These are phyloP conservation scores for Heteromormyrus szaboi DNA, from an alignment of 2,797 vertebrate genomes.

Conservation along the genomic window DNA sequence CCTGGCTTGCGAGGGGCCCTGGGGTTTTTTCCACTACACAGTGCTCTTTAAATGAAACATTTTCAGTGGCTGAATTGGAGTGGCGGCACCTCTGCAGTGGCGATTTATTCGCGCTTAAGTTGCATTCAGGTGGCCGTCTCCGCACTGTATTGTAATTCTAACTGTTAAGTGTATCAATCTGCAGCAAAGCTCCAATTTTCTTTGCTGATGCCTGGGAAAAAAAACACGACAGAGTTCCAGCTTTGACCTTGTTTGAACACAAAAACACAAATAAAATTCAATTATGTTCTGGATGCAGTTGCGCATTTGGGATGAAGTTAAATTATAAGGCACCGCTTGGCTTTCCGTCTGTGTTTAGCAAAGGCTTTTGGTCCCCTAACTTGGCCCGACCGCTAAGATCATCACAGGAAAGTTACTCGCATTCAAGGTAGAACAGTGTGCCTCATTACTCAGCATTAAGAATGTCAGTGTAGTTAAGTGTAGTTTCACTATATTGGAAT, in stretches of 20 bases:
- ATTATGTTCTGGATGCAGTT: neutral
- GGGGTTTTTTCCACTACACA: neutral
- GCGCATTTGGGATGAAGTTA: neutral
- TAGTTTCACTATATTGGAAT: neutral
- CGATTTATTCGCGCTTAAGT: neutral
- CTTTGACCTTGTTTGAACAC: neutral
- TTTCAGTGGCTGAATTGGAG: neutral
- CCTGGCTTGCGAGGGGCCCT: neutral
- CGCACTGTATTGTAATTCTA: neutral
- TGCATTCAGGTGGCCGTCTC: neutral
- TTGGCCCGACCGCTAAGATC: neutral
- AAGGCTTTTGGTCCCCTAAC: neutral
- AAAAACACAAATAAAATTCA: neutral
- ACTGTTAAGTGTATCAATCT: neutral
- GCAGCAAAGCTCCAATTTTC: neutral
- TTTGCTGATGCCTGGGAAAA: slow-evolving; percentile 26
- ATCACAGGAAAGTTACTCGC: neutral
- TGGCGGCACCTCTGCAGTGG: neutral
- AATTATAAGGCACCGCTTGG: neutral
- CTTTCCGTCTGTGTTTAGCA: neutral
- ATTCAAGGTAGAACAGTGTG: neutral
- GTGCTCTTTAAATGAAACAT: neutral
- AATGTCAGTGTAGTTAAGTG: neutral
- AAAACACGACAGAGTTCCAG: slow-evolving; percentile 20
- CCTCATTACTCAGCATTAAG: neutral